Base-by-base conservation (phyloP, 2,888 invertebrate species). In the Glaucopsyche alexis region DNA sequence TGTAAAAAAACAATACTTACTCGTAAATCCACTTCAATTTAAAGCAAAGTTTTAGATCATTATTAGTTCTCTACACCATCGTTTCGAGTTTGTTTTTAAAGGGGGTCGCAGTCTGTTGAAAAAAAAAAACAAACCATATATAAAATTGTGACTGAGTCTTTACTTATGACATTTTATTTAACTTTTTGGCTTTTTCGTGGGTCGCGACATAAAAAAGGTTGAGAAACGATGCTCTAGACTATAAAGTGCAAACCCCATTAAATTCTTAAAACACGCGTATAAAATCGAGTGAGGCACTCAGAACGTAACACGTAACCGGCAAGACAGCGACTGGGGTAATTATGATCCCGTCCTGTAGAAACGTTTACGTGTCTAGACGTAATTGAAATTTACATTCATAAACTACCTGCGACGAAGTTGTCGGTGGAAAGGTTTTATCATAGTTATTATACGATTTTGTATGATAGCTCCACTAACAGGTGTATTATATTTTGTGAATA, bases 311-410 rank as follows among this genome's bases (percentile, higher is more conserved):
- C 29, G 11, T 13, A 60, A 60, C 60, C 29, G 9, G 60, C 45
- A 67, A 69, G 69, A 69, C 69, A 47, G 69, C 2, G 81, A 81
- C 47, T 13, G 55, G 60, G 75, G 78, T 75, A 76, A 79, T 87
- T 85, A 85, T 84, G 83, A 86, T 86, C 87, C 84, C 29, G 29
- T 86, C 87, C 87, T 87, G 83, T 84, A 83, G 88, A 86, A 82
- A 80, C 80, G 81, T 85, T 86, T 83, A 84, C 87, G 82, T 83
- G 87, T 88, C 89, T 88, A 88, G 87, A 86, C 88, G 78, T 83
- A 85, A 87, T 87, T 86, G 83, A 85, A 87, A 87, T 87, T 86
- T 85, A 84, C 82, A 85, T 86, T 84, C 80, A 83, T 85, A 81
- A 83, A 86, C 80, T 82, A 82, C 52, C 80, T 80, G 79, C 74